Evolutionary conservation across 2,113 vertebrate species (phyloP).

Genomic region (Rhea pennata): DNA sequence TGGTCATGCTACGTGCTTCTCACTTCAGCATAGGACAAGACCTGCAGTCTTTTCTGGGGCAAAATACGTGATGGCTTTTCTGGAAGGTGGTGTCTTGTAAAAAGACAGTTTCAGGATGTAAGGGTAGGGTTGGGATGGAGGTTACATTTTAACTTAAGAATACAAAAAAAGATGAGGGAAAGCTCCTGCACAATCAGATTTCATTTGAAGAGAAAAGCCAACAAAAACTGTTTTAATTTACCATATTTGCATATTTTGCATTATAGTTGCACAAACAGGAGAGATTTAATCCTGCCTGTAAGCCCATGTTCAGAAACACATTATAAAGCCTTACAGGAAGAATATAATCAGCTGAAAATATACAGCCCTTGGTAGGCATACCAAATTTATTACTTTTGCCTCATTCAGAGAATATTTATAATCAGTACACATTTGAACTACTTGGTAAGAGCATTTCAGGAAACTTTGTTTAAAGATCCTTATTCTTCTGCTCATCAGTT

Average conservation of each 20-base stretch:
- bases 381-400: slow-evolving; percentile 46
- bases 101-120: not conserved
- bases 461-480: not conserved
- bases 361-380: slow-evolving; percentile 33
- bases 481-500: not conserved
- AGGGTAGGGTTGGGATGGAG: not conserved
- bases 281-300: slow-evolving; percentile 19
- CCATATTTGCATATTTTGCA: slow-evolving; percentile 2
- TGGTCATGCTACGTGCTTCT: not conserved
- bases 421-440: not conserved
- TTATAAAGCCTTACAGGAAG: slow-evolving; percentile 39
- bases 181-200: not conserved
- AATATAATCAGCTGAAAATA: slow-evolving; percentile 55
- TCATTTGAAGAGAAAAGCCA: not conserved
- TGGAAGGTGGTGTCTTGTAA: not conserved
- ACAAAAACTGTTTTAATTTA: slow-evolving; percentile 4
- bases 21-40: not conserved
- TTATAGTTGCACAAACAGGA: not conserved
- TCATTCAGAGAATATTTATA: slow-evolving; percentile 37
- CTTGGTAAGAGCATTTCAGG: not conserved
- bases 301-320: slow-evolving; percentile 6
- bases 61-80: not conserved
- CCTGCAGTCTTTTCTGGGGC: not conserved
- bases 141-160: not conserved
- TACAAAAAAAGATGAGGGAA: not conserved